Percentiles rank a stretch among this genome's conserved stretches.
These are phyloP conservation scores for Portunus trituberculatus DNA, from an alignment of 1,140 invertebrate species.

Conservation along the genomic window DNA sequence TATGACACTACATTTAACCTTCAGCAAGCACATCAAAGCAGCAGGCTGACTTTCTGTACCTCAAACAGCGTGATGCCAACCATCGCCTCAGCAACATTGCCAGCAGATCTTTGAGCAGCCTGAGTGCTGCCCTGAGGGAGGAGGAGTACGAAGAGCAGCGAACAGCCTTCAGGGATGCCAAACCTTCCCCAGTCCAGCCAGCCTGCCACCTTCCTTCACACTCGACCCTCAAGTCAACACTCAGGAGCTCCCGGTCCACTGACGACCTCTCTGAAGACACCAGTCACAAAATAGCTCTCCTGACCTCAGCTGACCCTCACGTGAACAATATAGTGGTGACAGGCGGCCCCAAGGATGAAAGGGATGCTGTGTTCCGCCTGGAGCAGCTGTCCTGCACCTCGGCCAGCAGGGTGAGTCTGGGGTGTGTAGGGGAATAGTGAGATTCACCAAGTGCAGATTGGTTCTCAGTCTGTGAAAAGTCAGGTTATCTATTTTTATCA, in stretches of 20 bases:
- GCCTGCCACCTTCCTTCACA: slow-evolving; percentile 24
- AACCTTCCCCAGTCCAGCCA: background rate
- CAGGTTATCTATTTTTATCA: no score
- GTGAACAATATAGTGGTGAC: slow-evolving; percentile 73
- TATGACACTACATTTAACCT: background rate
- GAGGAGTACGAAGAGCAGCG: slow-evolving; percentile 65
- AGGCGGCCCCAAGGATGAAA: slow-evolving; percentile 64
- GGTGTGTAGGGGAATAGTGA: no score
- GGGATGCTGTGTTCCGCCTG: slow-evolving; percentile 67
- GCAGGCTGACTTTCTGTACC: background rate
- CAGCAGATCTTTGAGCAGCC: slow-evolving; percentile 61
- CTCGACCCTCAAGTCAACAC: slow-evolving; percentile 39
- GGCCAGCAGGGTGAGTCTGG: slow-evolving; percentile 63
- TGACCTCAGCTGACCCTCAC: slow-evolving; percentile 70
- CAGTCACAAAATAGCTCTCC: slow-evolving; percentile 69
- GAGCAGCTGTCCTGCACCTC: slow-evolving; percentile 67
- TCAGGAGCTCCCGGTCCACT: slow-evolving; percentile 58
- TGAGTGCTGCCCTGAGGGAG: slow-evolving; percentile 63
- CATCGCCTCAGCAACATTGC: slow-evolving; percentile 48
- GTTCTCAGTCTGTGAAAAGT: no score
- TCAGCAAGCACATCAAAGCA: background rate
- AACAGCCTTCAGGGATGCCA: slow-evolving; percentile 62
- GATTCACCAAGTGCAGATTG: no score
- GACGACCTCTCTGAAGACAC: slow-evolving; percentile 66
- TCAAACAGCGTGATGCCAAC: slow-evolving; percentile 60